Percentiles rank a stretch among this genome's conserved stretches.
Conservation (phyloP, 1,140 invertebrate genomes). For the Steinernema khuongi region DNA sequence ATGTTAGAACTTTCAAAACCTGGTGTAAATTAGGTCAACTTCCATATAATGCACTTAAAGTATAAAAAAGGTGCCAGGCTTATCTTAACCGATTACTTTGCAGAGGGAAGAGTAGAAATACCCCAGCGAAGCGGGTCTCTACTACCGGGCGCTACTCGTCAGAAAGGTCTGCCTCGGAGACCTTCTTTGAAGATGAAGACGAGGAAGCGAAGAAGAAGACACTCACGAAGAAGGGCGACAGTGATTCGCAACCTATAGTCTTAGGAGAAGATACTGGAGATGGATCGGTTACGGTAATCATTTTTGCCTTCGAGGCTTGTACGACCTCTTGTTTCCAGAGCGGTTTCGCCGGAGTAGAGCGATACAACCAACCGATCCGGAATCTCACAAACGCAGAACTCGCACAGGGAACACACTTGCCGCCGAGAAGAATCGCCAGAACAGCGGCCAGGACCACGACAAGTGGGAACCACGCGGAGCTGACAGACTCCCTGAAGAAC, state of each 20-base stretch:
- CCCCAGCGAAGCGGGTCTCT: background rate
- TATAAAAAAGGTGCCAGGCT: background rate
- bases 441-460: background rate
- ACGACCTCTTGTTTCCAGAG: background rate
- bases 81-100: background rate
- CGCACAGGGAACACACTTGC: background rate
- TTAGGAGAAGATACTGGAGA: background rate
- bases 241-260: background rate
- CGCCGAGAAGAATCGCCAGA: background rate
- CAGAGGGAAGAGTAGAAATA: background rate
- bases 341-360: background rate
- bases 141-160: background rate
- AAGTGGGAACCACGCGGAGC: background rate
- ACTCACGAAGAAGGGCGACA: conserved; percentile 3
- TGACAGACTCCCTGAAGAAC: conserved; percentile 10
- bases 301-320: background rate
- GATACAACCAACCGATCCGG: background rate
- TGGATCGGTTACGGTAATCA: background rate
- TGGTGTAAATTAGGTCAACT: no score
- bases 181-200: conserved; percentile 57
- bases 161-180: background rate
- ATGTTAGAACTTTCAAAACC: no score
- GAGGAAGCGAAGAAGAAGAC: conserved; percentile 75
- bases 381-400: background rate
- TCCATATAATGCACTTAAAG: no score